These are phyloP conservation scores for Cantharis flavilabris DNA, from an alignment of 2,888 invertebrate genomes.

Conservation along the genomic window DNA sequence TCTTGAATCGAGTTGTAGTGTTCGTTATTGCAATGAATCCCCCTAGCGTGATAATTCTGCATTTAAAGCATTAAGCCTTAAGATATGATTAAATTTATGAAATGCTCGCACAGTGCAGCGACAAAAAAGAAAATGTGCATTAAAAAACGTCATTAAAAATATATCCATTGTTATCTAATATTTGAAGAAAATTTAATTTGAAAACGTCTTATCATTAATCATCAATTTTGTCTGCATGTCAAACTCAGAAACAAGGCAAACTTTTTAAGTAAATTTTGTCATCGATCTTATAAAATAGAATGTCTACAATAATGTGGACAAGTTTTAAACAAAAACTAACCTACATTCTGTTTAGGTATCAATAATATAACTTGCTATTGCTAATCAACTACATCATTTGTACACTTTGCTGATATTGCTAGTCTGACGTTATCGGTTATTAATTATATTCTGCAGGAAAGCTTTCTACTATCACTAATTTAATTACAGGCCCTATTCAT, in stretches of 20 bases:
- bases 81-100: conserved; percentile 6
- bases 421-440: conserved; percentile 14
- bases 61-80: conserved; percentile 9
- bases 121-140: not conserved
- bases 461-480: conserved; percentile 16
- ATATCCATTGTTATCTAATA: not conserved
- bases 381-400: conserved; percentile 19
- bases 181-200: conserved; percentile 8
- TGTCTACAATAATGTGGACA: not conserved
- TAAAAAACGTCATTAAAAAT: not conserved
- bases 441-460: conserved; percentile 22
- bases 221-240: conserved; percentile 15
- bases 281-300: conserved; percentile 10
- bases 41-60: conserved; percentile 18
- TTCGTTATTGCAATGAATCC: conserved; percentile 15
- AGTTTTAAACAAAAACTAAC: conserved; percentile 9
- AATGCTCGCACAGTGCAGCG: not conserved
- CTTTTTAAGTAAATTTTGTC: conserved; percentile 22
- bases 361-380: not conserved
- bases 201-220: conserved; percentile 13
- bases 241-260: conserved; percentile 26
- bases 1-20: conserved; percentile 18
- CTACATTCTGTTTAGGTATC: conserved; percentile 14
- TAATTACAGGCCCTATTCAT: conserved; percentile 11
- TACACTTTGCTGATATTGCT: conserved; percentile 11